Evolutionary conservation across 35 echinoderm and acorn worm species (phyloP), one percentile per base, ranked within the genome.

Genomic region (Amphiura filiformis): DNA sequence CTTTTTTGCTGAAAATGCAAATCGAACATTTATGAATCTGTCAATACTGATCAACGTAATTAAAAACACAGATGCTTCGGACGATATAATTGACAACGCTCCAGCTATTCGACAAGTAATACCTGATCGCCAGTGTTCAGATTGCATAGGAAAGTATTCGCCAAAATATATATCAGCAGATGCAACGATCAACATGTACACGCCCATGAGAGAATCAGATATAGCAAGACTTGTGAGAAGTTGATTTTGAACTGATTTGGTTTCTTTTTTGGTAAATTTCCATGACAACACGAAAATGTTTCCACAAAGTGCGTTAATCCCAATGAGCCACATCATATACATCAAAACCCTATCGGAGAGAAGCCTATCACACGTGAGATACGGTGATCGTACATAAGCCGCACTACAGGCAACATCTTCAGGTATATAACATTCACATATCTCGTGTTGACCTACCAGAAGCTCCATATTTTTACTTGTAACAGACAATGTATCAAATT

Each of bases 191-290:
- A 80, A 34, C 78, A 80, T 80, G n/a, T 80, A 80, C 14, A 80
- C 34, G 34, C 91, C 91, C 91, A 93, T 93, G 44, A 93, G 32
- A 20, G 83, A 82, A 65, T 93, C 91, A n/a, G 91, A 82, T 33
- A 93, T n/a, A 18, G 91, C 85, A 26, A 93, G 52, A 65, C 84
- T 93, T 2, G 7, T 15, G 17, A 70, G 28, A 18, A 70, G 28
- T 3, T 13, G 26, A n/a, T 18, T 23, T 23, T 70, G 61, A 1
- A 70, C 61, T 70, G 7, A 13, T 13, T 70, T 70, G 7, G 15
- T 70, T 70, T 5, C 1, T 5, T 70, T 5, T 18, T 70, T 70
- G 9, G n/a, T 30, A 2, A 13, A 13, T 70, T 23, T 70, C 61
- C 61, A 70, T 15, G 11, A 18, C 2, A 70, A 70, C 7, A 70